phyloP scores from a whole-genome alignment of 1,140 invertebrate genomes.

The Armadillidium nasatum region DNA sequence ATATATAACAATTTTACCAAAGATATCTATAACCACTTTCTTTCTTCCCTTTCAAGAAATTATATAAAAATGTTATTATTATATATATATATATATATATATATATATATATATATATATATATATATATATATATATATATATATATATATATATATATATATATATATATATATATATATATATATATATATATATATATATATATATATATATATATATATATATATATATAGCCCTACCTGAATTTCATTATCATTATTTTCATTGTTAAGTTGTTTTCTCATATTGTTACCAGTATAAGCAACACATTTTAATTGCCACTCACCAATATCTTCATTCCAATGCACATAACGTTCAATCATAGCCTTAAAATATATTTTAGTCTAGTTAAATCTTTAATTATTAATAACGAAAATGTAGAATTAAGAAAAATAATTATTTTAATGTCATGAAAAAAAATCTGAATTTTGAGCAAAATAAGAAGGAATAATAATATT shows the following conservation, averaged over 20 bases:
- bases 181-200: not conserved
- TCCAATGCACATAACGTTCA: conserved; percentile 89
- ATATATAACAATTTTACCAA: too few relatives aligned
- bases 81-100: too few relatives aligned
- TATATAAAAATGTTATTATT: too few relatives aligned
- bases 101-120: too few relatives aligned
- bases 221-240: conserved; percentile 3
- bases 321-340: conserved; percentile 98
- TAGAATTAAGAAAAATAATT: not conserved
- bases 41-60: too few relatives aligned
- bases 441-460: not conserved
- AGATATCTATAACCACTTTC: too few relatives aligned
- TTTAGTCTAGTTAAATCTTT: too few relatives aligned
- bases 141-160: too few relatives aligned
- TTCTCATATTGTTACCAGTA: conserved; percentile 93
- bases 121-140: too few relatives aligned
- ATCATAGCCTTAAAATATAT: conserved; percentile 68
- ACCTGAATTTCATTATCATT: conserved; percentile 37
- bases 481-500: conserved; percentile 73
- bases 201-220: not conserved
- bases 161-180: not conserved
- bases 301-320: conserved; percentile 96
- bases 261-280: conserved; percentile 35
- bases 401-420: too few relatives aligned
- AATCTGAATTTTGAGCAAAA: conserved; percentile 84